A percentile compares a stretch with the other conserved stretches of the same genome.
Evolutionary conservation across 2,888 invertebrate genomes (phyloP).

Genomic region (Silvanus unidentatus): DNA sequence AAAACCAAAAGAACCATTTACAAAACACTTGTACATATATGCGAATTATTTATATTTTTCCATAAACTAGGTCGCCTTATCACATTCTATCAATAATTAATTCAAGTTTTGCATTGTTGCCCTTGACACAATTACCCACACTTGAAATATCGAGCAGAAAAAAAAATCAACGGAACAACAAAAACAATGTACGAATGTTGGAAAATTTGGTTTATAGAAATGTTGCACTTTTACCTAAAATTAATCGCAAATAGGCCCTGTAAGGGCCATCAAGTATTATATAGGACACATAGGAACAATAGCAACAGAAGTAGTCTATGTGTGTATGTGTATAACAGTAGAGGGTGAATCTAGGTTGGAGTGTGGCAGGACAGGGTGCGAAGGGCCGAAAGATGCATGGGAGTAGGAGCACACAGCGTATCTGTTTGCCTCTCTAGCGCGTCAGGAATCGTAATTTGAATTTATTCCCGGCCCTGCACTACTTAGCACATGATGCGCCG

Average conservation of each 20-base stretch:
- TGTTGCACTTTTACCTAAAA: too few species aligned
- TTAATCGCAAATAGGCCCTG: too few species aligned
- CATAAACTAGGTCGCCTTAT: slow-evolving; percentile 28
- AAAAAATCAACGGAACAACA: too few species aligned
- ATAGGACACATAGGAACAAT: too few species aligned
- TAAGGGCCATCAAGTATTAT: too few species aligned
- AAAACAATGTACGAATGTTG: too few species aligned
- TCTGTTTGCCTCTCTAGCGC: neutral
- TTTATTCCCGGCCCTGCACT: slow-evolving; percentile 14
- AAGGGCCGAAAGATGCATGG: too few species aligned
- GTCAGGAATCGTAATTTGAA: neutral
- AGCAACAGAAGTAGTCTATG: too few species aligned
- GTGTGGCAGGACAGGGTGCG: slow-evolving; percentile 17
- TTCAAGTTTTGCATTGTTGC: slow-evolving; percentile 26
- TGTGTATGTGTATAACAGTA: too few species aligned
- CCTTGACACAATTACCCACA: slow-evolving; percentile 26
- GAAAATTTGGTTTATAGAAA: too few species aligned
- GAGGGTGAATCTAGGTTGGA: slow-evolving; percentile 15
- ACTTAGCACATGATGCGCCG: slow-evolving; percentile 53
- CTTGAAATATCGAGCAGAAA: slow-evolving; percentile 7
- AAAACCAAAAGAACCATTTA: too few species aligned
- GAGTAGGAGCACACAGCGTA: neutral
- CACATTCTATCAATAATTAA: slow-evolving; percentile 30
- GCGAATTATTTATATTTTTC: slow-evolving; percentile 13
- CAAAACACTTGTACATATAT: too few species aligned